Evolutionary conservation across 2,113 vertebrate genomes (phyloP), one percentile per base, ranked within the genome.

Genomic region (Catharus minimus): DNA sequence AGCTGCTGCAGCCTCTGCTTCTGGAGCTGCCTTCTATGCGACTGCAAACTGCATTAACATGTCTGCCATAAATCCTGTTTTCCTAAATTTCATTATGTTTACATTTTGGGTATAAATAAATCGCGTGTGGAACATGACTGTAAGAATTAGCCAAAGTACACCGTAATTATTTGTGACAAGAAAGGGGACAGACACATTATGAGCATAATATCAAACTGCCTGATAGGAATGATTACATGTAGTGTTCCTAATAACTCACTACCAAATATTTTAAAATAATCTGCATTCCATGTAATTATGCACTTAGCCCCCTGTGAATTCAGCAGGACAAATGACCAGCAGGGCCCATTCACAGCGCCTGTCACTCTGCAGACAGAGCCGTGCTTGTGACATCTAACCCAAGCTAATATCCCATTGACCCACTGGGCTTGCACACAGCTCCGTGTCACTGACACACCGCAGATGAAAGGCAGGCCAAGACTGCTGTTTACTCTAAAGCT

Each of bases 391-490:
- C 69, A 39, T 21, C 8, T n/a, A 77, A 64, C 72, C 56, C 44
- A 15, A 19, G 82, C n/a, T 88, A 39, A 74, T 28, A 66, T 62
- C 66, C 75, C 17, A 0, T 22, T 58, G 85, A 89, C 90, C 76
- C 80, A 32, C 41, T 18, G 72, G 56, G 56, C 68, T 58, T 16
- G 56, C 65, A 8, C 60, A 14, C 76, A 80, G 91, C 85, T 33
- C 66, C 2, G 4, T 67, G 86, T 53, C 65, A 41, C 85, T 60
- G 73, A 11, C 76, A 80, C 53, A 53, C 27, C 44, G 2, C 61
- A 61, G 92, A 93, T 81, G 88, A 90, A 94, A 95, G 82, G 66
- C 90, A 64, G 69, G 32, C 72, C 88, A 41, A 30, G 88, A 4
- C 73, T 75, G 49, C 16, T 94, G 72, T 91, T 95, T 92, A 72